Conservation (phyloP, 2,888 invertebrate genomes). For the Loripinus fragilis region DNA sequence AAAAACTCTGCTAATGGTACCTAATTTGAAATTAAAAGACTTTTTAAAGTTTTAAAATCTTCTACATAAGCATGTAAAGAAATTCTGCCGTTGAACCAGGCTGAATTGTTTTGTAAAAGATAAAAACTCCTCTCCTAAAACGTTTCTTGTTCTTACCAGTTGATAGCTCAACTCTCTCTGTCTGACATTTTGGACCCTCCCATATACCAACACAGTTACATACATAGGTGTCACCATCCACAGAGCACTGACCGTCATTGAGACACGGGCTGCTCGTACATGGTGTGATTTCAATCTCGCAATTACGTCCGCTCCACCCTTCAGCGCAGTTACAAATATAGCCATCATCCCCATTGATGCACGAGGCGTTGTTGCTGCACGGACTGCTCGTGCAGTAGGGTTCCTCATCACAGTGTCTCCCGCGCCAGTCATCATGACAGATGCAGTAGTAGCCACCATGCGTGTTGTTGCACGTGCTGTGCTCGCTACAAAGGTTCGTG, state of each 20-base stretch:
- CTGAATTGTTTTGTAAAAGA: too few relatives aligned
- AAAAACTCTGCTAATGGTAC: background rate
- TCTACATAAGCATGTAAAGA: too few relatives aligned
- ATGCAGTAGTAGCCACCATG: background rate
- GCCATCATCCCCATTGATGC: slow-evolving; percentile 47
- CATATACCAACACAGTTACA: slow-evolving; percentile 24
- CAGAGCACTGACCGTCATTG: slow-evolving; percentile 38
- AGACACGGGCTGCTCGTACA: slow-evolving; percentile 48
- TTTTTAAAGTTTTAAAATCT: too few relatives aligned
- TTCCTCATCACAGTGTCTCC: slow-evolving; percentile 37
- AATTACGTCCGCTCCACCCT: slow-evolving; percentile 43
- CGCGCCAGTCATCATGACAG: slow-evolving; percentile 8
- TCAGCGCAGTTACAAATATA: slow-evolving; percentile 47
- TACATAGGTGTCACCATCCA: slow-evolving; percentile 11
- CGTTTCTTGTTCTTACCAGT: background rate
- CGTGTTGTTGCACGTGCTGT: slow-evolving; percentile 11
- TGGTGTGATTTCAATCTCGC: slow-evolving; percentile 45
- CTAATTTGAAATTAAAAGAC: too few relatives aligned
- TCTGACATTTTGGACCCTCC: slow-evolving; percentile 43
- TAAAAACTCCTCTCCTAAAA: too few relatives aligned
- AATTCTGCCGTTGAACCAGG: too few relatives aligned
- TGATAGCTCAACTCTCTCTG: background rate
- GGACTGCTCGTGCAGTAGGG: slow-evolving; percentile 40
- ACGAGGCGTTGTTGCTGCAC: slow-evolving; percentile 43
- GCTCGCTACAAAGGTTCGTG: slow-evolving; percentile 14